These are phyloP conservation scores for Bombus soroeensis DNA, from an alignment of 1,140 invertebrate species.

Conservation along the genomic window DNA sequence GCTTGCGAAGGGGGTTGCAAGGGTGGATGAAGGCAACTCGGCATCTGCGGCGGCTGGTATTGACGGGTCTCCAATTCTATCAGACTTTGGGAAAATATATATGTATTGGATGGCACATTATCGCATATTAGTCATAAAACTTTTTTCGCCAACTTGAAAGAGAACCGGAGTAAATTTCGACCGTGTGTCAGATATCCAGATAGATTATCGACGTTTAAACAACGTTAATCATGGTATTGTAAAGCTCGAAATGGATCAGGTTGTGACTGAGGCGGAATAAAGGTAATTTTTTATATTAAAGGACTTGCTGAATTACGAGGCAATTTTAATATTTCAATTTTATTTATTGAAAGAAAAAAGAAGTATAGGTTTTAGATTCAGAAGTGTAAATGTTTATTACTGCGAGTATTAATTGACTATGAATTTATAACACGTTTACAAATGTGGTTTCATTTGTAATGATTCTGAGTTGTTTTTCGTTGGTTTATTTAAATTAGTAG, in stretches of 20 bases:
- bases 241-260: neutral
- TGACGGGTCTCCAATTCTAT: slow-evolving; percentile 75
- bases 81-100: slow-evolving; percentile 67
- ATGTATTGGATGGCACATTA: slow-evolving; percentile 73
- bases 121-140: slow-evolving; percentile 75
- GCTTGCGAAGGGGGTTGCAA: neutral
- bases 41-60: slow-evolving; percentile 72
- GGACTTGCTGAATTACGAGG: neutral
- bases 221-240: slow-evolving; percentile 36
- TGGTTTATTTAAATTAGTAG: no score
- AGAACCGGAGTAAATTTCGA: slow-evolving; percentile 61
- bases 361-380: neutral
- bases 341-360: neutral
- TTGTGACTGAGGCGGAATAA: neutral
- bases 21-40: slow-evolving; percentile 28
- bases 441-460: no score
- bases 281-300: neutral
- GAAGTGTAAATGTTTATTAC: neutral
- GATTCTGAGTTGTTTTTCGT: no score
- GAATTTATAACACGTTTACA: no score
- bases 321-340: neutral
- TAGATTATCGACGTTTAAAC: slow-evolving; percentile 56
- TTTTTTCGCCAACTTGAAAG: slow-evolving; percentile 55
- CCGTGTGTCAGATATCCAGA: slow-evolving; percentile 57
- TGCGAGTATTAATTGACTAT: no score